Conservation (phyloP, 2,888 invertebrate genomes). For the Deladenus siricidicola region DNA sequence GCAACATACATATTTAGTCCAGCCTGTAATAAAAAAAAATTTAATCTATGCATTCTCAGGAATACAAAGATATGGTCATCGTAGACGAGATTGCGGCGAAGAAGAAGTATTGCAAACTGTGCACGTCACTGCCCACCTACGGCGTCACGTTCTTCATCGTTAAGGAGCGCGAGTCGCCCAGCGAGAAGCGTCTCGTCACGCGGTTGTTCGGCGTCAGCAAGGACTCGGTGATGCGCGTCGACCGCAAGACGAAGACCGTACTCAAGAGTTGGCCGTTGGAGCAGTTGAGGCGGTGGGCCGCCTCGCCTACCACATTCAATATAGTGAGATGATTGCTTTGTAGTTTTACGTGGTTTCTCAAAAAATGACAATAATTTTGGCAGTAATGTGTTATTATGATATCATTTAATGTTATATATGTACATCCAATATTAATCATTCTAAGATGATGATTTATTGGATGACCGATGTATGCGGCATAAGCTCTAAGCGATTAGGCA, state of each 20-base stretch:
- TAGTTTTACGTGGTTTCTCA: neutral
- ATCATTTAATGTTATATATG: neutral
- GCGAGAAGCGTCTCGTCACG: neutral
- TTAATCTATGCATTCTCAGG: neutral
- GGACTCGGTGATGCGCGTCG: conserved; percentile 21
- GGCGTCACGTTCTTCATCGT: conserved; percentile 18
- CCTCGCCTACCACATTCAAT: conserved; percentile 12
- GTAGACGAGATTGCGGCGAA: conserved; percentile 11
- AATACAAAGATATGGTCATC: conserved; percentile 5
- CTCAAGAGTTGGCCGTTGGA: conserved; percentile 19
- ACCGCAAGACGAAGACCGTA: conserved; percentile 16
- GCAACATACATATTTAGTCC: no score
- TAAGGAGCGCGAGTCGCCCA: conserved; percentile 13
- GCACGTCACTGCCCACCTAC: conserved; percentile 15
- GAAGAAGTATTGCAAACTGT: conserved; percentile 16
- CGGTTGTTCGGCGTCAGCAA: conserved; percentile 19
- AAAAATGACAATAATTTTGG: neutral
- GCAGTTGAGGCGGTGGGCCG: conserved; percentile 6
- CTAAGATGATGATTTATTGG: neutral
- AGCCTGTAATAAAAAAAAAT: no score
- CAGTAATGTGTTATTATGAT: neutral
- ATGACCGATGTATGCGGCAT: neutral
- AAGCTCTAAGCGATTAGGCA: no score
- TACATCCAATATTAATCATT: no score
- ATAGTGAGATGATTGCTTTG: conserved; percentile 2